These are phyloP conservation scores for Gasterosteus nipponicus DNA, from an alignment of 2,113 vertebrate genomes.

Conservation along the genomic window DNA sequence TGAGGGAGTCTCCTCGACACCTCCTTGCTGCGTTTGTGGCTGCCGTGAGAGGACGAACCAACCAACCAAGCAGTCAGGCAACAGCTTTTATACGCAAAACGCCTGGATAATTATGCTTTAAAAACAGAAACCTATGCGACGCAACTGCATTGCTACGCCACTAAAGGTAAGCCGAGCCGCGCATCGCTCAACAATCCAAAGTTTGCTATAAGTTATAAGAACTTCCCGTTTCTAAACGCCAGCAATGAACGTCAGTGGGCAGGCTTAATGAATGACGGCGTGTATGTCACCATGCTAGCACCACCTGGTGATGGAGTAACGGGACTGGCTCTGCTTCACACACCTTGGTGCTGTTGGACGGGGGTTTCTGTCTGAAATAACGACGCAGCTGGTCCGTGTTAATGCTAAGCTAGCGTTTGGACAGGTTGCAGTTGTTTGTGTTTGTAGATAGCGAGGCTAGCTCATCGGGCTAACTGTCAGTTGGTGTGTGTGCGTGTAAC, in stretches of 20 bases:
- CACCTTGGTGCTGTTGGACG: background rate
- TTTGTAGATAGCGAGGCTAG: conserved; percentile 18
- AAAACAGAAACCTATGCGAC: background rate
- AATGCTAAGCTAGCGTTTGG: conserved; percentile 14
- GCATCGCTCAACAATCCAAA: conserved; percentile 3
- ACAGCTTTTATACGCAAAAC: background rate
- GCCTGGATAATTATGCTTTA: conserved; percentile 20
- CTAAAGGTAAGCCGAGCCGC: conserved; percentile 43
- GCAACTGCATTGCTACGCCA: background rate
- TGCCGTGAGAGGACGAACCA: background rate
- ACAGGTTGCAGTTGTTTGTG: conserved; percentile 25
- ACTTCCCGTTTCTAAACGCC: conserved; percentile 36
- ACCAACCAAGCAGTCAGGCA: background rate
- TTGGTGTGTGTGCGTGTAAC: background rate
- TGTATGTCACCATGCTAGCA: background rate
- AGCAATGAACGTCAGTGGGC: background rate
- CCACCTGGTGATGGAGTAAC: background rate
- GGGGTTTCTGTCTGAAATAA: background rate
- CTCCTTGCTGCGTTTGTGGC: conserved; percentile 1
- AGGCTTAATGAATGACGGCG: conserved; percentile 39
- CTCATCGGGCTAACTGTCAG: background rate
- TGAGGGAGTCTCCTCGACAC: conserved; percentile 5
- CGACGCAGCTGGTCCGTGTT: background rate
- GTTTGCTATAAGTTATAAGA: background rate
- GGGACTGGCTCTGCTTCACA: background rate